Evolutionary conservation across 1,140 invertebrate species (phyloP).

Genomic region (Ylistrum balloti): DNA sequence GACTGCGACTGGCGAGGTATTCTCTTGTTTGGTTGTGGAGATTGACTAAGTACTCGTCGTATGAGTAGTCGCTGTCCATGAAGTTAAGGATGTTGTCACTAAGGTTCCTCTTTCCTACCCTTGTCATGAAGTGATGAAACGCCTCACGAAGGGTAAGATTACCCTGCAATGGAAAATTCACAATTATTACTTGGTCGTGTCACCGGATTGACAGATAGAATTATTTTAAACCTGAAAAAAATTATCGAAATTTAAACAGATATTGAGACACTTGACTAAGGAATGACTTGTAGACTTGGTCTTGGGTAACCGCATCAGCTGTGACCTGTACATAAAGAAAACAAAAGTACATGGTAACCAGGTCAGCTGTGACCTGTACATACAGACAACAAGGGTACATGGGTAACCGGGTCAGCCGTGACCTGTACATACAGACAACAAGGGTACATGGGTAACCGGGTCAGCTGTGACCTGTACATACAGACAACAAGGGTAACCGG

Average conservation of each 20-base stretch:
- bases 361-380: no score
- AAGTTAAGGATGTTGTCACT: not conserved
- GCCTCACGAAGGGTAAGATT: slow-evolving; percentile 23
- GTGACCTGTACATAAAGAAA: no score
- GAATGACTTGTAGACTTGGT: no score
- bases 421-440: not conserved
- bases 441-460: no score
- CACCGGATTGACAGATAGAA: not conserved
- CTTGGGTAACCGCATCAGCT: no score
- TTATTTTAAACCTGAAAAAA: no score
- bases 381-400: not conserved
- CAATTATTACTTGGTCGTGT: no score
- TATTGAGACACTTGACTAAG: no score
- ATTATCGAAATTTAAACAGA: no score
- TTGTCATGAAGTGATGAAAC: not conserved
- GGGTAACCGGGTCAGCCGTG: not conserved
- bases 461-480: no score
- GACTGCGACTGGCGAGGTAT: not conserved
- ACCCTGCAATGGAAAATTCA: not conserved
- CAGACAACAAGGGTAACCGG: no score
- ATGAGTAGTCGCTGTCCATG: not conserved
- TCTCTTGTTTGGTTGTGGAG: not conserved
- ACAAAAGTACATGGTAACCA: no score
- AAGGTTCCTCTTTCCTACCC: not conserved
- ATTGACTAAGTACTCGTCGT: not conserved